These are phyloP conservation scores for Dasypogon diadema DNA, from an alignment of 2,888 invertebrate genomes.

Conservation along the genomic window DNA sequence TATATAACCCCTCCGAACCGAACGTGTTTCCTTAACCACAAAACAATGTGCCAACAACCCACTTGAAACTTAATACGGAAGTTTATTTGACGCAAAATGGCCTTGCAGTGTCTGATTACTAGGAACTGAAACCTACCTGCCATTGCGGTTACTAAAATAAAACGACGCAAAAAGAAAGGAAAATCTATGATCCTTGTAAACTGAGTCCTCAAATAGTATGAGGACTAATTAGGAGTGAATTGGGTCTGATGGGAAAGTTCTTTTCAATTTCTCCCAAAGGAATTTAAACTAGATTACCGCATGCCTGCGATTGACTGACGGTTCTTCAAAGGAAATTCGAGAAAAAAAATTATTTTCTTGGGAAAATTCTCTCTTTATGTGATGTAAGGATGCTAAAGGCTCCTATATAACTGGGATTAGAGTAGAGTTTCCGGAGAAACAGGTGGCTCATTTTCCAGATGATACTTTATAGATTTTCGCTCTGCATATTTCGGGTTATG, in stretches of 20 bases:
- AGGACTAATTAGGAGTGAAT: conserved; percentile 55
- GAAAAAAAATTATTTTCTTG: too few relatives aligned
- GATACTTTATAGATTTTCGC: too few relatives aligned
- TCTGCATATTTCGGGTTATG: too few relatives aligned
- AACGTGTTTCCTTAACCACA: conserved; percentile 5
- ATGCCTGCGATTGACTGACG: too few relatives aligned
- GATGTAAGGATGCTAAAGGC: too few relatives aligned
- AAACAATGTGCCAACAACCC: conserved; percentile 2
- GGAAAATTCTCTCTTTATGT: too few relatives aligned
- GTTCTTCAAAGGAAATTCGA: too few relatives aligned
- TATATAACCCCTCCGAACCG: too few relatives aligned
- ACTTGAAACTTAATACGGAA: conserved; percentile 32
- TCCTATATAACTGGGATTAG: too few relatives aligned
- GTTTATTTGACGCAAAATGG: conserved; percentile 9
- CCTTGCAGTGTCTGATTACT: conserved; percentile 1
- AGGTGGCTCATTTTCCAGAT: too few relatives aligned
- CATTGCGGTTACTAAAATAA: not conserved
- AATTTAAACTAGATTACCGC: conserved; percentile 1
- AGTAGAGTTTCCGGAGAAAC: too few relatives aligned
- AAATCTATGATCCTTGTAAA: conserved; percentile 37
- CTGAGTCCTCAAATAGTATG: conserved; percentile 37
- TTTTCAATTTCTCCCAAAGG: conserved; percentile 48
- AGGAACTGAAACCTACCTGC: not conserved
- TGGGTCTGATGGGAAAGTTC: conserved; percentile 53
- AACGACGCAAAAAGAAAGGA: not conserved